Conservation (phyloP, 53 echinoderm and acorn worm species). For the Mesocentrotus franciscanus region DNA sequence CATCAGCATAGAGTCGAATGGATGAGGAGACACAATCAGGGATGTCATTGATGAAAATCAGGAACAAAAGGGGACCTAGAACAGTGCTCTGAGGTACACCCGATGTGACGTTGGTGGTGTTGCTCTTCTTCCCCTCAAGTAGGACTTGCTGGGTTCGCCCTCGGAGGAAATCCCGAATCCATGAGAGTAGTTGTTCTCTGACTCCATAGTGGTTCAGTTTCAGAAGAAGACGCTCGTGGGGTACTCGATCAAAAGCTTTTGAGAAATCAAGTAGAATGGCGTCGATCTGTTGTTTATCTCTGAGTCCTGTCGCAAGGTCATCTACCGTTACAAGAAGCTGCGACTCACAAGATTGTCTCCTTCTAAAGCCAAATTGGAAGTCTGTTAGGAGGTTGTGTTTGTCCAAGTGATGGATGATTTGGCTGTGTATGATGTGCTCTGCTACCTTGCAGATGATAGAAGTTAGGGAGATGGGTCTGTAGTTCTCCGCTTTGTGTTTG, state of each 20-base stretch:
- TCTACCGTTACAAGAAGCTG: conserved; percentile 54
- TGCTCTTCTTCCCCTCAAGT: conserved; percentile 63
- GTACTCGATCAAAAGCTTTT: conserved; percentile 31
- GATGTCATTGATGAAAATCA: too few species aligned
- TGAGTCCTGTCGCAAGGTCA: conserved; percentile 46
- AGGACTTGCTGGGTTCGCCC: conserved; percentile 64
- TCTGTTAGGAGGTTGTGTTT: conserved; percentile 48
- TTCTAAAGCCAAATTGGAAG: conserved; percentile 60
- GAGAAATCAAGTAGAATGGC: conserved; percentile 52
- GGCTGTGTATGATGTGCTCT: too few species aligned
- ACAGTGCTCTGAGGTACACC: conserved; percentile 68
- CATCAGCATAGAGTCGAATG: too few species aligned
- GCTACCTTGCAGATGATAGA: too few species aligned
- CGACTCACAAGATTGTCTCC: conserved; percentile 59
- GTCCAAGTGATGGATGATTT: conserved; percentile 39
- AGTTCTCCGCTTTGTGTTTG: too few species aligned
- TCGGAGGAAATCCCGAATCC: conserved; percentile 34
- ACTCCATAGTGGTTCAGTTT: too few species aligned
- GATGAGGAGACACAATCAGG: too few species aligned
- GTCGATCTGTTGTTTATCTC: conserved; percentile 58
- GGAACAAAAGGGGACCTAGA: too few species aligned
- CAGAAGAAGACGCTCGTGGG: conserved; percentile 46
- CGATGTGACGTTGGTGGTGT: conserved; percentile 45
- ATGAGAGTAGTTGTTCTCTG: conserved; percentile 46
- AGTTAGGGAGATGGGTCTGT: too few species aligned